phyloP scores from a whole-genome alignment of 2,888 invertebrate genomes.

The Emmelina monodactyla region DNA sequence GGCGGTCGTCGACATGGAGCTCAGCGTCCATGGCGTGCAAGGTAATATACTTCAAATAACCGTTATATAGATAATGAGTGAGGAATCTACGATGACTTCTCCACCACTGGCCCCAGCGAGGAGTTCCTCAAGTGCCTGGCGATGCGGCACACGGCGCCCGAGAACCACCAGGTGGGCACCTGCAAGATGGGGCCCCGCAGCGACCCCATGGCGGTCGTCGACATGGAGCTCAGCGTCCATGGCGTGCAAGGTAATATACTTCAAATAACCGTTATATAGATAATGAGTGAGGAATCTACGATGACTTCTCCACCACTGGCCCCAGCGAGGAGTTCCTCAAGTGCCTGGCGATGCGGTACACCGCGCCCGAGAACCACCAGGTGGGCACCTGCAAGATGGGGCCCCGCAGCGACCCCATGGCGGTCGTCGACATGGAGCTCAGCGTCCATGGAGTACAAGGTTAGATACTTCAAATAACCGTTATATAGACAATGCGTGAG shows the following conservation, averaged over 20 bases:
- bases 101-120: constrained; percentile 68
- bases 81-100: too few species aligned
- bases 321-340: constrained; percentile 77
- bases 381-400: constrained; percentile 87
- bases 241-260: constrained; percentile 68
- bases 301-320: too few species aligned
- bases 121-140: constrained; percentile 82
- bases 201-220: constrained; percentile 79
- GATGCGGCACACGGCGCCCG: constrained; percentile 75
- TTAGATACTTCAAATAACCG: too few species aligned
- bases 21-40: constrained; percentile 69
- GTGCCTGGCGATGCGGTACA: constrained; percentile 74
- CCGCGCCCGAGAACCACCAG: constrained; percentile 85
- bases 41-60: constrained; percentile 50
- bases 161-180: constrained; percentile 84
- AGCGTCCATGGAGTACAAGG: constrained; percentile 70
- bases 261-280: too few species aligned
- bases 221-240: constrained; percentile 70
- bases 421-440: constrained; percentile 77
- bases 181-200: constrained; percentile 81
- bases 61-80: too few species aligned
- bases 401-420: constrained; percentile 71
- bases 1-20: constrained; percentile 77
- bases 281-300: too few species aligned
- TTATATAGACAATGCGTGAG: too few species aligned